Conservation (phyloP, 2,797 vertebrate genomes). For the Zonotrichia albicollis region DNA sequence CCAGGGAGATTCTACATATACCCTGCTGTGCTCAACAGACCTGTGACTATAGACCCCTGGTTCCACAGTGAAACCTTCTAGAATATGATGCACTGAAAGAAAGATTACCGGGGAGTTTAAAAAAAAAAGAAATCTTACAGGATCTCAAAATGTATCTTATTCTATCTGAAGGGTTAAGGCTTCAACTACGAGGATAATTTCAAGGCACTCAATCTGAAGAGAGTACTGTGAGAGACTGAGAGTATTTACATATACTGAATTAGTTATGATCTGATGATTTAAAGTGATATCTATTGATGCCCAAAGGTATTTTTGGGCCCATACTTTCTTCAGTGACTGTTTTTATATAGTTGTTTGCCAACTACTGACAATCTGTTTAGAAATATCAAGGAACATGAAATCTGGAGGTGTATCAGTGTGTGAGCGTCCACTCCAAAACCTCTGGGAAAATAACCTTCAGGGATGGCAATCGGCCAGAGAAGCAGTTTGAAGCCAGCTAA, state of each 20-base stretch:
- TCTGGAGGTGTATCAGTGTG: neutral
- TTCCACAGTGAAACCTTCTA: neutral
- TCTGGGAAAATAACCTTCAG: constrained; percentile 31
- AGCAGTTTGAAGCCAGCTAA: constrained; percentile 13
- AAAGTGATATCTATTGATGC: constrained; percentile 23
- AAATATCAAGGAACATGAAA: constrained; percentile 13
- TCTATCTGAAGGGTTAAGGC: neutral
- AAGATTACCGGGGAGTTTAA: neutral
- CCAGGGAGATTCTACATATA: neutral
- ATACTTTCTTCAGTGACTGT: constrained; percentile 11
- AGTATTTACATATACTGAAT: constrained; percentile 23
- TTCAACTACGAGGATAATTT: neutral
- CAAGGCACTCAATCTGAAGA: neutral
- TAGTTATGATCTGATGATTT: constrained; percentile 50
- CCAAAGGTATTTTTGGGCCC: constrained; percentile 37
- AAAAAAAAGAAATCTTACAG: neutral
- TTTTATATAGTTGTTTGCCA: constrained; percentile 33
- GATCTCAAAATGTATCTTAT: neutral
- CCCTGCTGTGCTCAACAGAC: neutral
- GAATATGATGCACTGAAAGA: neutral
- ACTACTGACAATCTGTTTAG: constrained; percentile 18
- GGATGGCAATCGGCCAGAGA: neutral
- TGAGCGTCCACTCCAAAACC: constrained; percentile 9
- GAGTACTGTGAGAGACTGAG: constrained; percentile 18
- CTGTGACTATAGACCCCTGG: neutral